Evolutionary conservation across 2,888 invertebrate genomes (phyloP).

Genomic region (Iphiclides podalirius): DNA sequence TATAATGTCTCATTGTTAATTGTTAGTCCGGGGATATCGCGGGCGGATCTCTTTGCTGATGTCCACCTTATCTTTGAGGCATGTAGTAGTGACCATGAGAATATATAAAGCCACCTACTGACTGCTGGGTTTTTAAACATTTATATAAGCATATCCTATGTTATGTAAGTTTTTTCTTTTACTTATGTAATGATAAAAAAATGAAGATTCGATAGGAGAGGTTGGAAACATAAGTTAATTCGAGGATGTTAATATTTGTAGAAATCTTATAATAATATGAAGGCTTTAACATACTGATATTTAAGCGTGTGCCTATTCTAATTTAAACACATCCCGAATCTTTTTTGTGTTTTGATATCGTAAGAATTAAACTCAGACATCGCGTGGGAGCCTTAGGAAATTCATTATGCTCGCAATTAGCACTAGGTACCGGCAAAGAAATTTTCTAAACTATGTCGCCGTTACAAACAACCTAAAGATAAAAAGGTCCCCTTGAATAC

Average conservation of each 20-base stretch:
- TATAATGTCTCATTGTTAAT: constrained; percentile 81
- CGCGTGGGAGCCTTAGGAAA: constrained; percentile 29
- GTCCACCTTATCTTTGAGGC: constrained; percentile 64
- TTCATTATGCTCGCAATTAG: constrained; percentile 52
- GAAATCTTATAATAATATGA: too few species aligned
- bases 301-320: too few species aligned
- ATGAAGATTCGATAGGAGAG: too few species aligned
- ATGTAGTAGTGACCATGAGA: constrained; percentile 38
- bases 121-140: constrained; percentile 25
- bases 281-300: too few species aligned
- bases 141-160: background rate
- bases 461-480: constrained; percentile 44
- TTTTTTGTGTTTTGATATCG: too few species aligned
- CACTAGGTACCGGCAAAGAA: constrained; percentile 41
- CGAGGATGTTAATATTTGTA: too few species aligned
- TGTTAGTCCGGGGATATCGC: constrained; percentile 66
- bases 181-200: too few species aligned
- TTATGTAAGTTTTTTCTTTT: background rate
- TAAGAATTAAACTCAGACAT: background rate
- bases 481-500: too few species aligned
- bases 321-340: too few species aligned
- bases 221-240: too few species aligned
- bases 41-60: constrained; percentile 73
- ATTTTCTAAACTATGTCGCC: constrained; percentile 46
- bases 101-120: constrained; percentile 40